These are phyloP conservation scores for Nephrotoma guestfalica DNA, from an alignment of 2,888 invertebrate species.

Conservation along the genomic window DNA sequence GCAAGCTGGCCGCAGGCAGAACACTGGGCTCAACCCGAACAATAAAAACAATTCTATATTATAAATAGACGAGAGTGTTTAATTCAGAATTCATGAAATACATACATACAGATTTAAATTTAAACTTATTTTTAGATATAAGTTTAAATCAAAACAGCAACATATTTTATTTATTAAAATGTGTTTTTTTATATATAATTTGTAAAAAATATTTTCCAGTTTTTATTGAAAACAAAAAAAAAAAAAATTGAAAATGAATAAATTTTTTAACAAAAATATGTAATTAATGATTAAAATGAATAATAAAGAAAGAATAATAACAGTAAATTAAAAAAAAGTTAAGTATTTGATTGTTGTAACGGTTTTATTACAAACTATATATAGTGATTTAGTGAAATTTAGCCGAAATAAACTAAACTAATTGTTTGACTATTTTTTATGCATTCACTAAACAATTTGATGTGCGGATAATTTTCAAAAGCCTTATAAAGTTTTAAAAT, in stretches of 20 bases:
- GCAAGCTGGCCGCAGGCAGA: not conserved
- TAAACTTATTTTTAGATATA: not conserved
- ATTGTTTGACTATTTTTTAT: too few relatives aligned
- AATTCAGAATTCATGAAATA: not conserved
- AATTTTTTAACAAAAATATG: not conserved
- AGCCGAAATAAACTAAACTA: too few relatives aligned
- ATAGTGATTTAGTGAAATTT: too few relatives aligned
- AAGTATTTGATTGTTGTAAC: not conserved
- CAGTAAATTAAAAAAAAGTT: not conserved
- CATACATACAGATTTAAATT: not conserved
- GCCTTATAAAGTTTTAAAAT: too few relatives aligned
- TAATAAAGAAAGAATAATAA: not conserved
- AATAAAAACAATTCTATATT: not conserved
- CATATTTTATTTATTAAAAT: not conserved
- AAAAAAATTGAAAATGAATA: not conserved
- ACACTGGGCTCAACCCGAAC: not conserved
- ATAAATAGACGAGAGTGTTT: not conserved
- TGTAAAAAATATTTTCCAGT: not conserved
- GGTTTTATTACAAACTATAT: too few relatives aligned
- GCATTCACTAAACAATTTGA: too few relatives aligned
- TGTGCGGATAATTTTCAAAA: too few relatives aligned
- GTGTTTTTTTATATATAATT: not conserved
- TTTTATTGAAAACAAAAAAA: not conserved
- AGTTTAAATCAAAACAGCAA: not conserved
- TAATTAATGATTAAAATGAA: not conserved